Evolutionary conservation across 2,797 vertebrate genomes (phyloP), one percentile per base, ranked within the genome.

Genomic region (Xenentodon cancila): DNA sequence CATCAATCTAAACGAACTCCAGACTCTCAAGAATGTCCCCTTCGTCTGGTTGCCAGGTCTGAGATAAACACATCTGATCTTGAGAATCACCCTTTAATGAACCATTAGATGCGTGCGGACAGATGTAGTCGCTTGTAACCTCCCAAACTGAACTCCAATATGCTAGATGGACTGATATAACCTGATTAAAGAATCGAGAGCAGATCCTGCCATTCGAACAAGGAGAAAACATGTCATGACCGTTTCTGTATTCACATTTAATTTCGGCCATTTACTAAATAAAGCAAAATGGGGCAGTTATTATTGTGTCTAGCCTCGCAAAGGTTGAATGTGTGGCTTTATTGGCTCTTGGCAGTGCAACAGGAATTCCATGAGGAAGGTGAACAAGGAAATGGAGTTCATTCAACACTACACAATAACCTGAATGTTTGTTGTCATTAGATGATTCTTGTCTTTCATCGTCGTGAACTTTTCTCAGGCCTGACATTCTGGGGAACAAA

Each of bases 281-380:
- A 73, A 74, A 76, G 53, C 62, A 81, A 86, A 89, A 89, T 77
- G 73, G 85, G 80, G 43, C 40, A 75, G 70, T 75, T 82, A 83
- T 91, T 91, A 87, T 73, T 80, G 76, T 4, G 75, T 90, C 89
- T 88, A 45, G 80, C 75, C 70, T 70, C 34, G 46, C 70, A 59
- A 63, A 83, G 65, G 74, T 65, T 84, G 63, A 84, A 84, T 77
- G 76, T 69, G 65, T 61, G 57, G 56, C 77, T 82, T 89, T 86
- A 80, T 80, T 82, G 80, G 59, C 62, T 73, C 73, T 88, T 92
- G 88, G 91, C 88, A 68, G 63, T 21, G 2, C 46, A 59, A 51
- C 81, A 88, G 74, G 80, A 91, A 90, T 89, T 88, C 67, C 73
- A 61, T 74, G 68, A 82, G 81, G 79, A 90, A 91, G 88, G 91